phyloP scores from a whole-genome alignment of 2,888 invertebrate species.

The Nycteola revayana region DNA sequence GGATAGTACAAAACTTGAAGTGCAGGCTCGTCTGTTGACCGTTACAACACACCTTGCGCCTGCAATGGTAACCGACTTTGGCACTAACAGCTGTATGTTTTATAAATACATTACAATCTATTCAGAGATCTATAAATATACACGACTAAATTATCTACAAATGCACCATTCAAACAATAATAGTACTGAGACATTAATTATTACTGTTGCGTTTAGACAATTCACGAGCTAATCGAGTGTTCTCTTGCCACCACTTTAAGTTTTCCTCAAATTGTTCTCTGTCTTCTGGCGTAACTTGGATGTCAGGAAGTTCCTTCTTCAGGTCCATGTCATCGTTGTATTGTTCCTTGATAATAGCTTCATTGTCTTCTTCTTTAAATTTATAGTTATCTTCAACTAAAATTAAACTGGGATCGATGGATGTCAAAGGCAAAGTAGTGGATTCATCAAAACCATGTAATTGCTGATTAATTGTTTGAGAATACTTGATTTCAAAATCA shows the following conservation, averaged over 20 bases:
- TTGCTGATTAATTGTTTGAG: constrained; percentile 63
- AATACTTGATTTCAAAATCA: constrained; percentile 75
- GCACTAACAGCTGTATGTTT: constrained; percentile 76
- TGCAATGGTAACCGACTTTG: constrained; percentile 64
- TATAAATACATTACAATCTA: constrained; percentile 35
- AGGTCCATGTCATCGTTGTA: constrained; percentile 72
- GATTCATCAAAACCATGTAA: constrained; percentile 49
- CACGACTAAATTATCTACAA: constrained; percentile 35
- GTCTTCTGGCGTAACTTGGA: constrained; percentile 74
- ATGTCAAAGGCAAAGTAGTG: constrained; percentile 47
- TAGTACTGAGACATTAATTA: constrained; percentile 20
- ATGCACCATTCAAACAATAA: constrained; percentile 14
- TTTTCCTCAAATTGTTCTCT: constrained; percentile 76
- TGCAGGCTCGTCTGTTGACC: constrained; percentile 51
- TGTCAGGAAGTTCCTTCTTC: constrained; percentile 72
- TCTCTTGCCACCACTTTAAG: constrained; percentile 79
- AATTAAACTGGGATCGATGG: constrained; percentile 59
- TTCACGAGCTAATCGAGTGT: constrained; percentile 61
- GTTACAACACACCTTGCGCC: constrained; percentile 76
- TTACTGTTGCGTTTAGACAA: constrained; percentile 39
- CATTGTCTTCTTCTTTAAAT: constrained; percentile 56
- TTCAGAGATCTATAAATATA: constrained; percentile 46
- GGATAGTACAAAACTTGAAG: constrained; percentile 28
- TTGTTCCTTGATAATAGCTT: constrained; percentile 58
- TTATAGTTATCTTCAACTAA: constrained; percentile 56